These are phyloP conservation scores for Teleogryllus occipitalis DNA, from an alignment of 1,140 invertebrate genomes.

Conservation along the genomic window DNA sequence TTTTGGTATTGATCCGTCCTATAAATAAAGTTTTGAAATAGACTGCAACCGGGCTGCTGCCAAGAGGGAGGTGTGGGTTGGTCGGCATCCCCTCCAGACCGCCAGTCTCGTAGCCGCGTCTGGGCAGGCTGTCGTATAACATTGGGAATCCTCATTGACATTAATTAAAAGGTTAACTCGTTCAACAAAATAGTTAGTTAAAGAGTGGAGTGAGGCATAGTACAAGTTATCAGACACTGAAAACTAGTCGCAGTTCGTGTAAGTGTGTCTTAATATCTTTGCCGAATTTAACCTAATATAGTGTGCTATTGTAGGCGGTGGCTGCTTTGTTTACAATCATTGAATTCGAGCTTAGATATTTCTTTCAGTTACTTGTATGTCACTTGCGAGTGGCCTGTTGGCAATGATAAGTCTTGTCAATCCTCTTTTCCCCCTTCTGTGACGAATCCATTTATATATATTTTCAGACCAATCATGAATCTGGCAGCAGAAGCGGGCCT, in stretches of 20 bases:
- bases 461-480: slow-evolving; percentile 10
- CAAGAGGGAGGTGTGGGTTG: neutral
- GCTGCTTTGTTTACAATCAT: no score
- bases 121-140: no score
- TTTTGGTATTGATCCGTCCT: neutral
- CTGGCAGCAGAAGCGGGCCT: neutral
- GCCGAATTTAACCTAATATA: neutral
- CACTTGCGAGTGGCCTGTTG: neutral
- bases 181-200: neutral
- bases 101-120: neutral
- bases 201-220: no score
- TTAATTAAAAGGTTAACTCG: neutral
- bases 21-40: neutral
- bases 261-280: neutral
- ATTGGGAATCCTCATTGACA: neutral
- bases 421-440: no score
- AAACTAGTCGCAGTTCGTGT: neutral
- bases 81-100: neutral
- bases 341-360: neutral
- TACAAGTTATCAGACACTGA: neutral
- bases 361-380: neutral
- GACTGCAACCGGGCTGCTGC: neutral
- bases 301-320: neutral
- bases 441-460: no score
- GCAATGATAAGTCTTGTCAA: no score